Evolutionary conservation across 1,140 invertebrate species (phyloP).

Genomic region (Colletes gigas): DNA sequence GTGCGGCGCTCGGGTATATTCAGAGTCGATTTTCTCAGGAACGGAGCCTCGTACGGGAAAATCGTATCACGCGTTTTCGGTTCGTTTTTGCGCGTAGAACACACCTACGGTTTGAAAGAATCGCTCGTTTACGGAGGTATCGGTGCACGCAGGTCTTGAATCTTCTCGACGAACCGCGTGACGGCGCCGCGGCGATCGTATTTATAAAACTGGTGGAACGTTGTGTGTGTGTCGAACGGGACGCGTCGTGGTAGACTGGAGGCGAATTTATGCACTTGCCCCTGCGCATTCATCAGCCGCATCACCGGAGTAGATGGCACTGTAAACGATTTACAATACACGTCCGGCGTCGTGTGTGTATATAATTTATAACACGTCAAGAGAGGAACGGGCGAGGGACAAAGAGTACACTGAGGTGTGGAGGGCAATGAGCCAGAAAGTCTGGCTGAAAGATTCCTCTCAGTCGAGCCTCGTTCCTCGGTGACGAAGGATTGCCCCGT

Average conservation of each 20-base stretch:
- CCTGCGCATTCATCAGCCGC: slow-evolving; percentile 13
- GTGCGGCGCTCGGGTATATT: too few relatives aligned
- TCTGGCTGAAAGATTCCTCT: slow-evolving; percentile 50
- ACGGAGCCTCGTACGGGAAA: neutral
- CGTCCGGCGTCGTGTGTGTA: slow-evolving; percentile 6
- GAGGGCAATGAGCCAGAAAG: slow-evolving; percentile 52
- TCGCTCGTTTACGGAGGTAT: too few relatives aligned
- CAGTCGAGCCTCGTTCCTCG: slow-evolving; percentile 42
- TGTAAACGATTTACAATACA: slow-evolving; percentile 40
- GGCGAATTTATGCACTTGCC: neutral
- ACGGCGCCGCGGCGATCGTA: too few relatives aligned
- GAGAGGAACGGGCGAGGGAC: slow-evolving; percentile 33
- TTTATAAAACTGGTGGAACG: too few relatives aligned
- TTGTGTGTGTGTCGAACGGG: neutral
- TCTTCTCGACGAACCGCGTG: neutral
- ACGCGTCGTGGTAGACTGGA: neutral
- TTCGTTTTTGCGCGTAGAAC: neutral
- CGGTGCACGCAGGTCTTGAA: neutral
- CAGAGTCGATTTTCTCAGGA: neutral
- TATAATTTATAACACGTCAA: slow-evolving; percentile 50
- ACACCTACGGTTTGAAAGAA: too few relatives aligned
- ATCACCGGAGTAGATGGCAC: neutral
- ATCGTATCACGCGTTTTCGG: neutral
- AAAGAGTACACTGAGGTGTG: slow-evolving; percentile 50
- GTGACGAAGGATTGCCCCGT: slow-evolving; percentile 41